Base-by-base conservation (phyloP, 1,140 invertebrate genomes). In the Brachionus manjavacas region DNA sequence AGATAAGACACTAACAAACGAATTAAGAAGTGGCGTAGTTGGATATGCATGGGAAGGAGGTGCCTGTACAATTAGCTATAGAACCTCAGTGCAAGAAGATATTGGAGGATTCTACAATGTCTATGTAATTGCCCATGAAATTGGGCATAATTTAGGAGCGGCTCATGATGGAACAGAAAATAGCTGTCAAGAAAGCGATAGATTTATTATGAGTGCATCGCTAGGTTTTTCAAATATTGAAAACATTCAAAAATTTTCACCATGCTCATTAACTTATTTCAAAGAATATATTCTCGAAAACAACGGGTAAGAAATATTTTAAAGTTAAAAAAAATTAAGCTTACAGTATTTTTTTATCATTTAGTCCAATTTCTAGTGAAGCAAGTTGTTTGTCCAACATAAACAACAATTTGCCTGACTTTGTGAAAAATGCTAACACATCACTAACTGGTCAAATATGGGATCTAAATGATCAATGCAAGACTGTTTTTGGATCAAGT, bases 201-300 rank as follows among this genome's bases (percentile, higher is more conserved):
- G 28, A 43, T 78, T 12, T 55, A 78, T 78, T 4, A 78, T 78
- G 74, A 25, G 16, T 43, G 8, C 74, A 25, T 12, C 3, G 2
- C 41, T 25, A 11, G 20, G 14, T 14, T 78, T 78, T 78, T 46
- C 41, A 46, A 78, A 78, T n/a, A 78, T 78, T 14, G 41, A 16
- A 16, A 78, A 78, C 35, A 78, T 78, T 8, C 49, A 49, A 49
- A 46, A 28, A 49, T 78, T 80, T 20, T 80, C 78, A 20, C 1
- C 78, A 11, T 80, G 78, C 41, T 80, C 78, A 64, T 55, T 80
- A 28, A 23, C 12, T 80, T 41, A 80, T 20, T 80, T 80, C 12
- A 80, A 80, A 55, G 20, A 31, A 11, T 28, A 31, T 55, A 16
- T 80, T 11, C 20, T 55, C 16, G 31, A 31, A 9, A 68, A 31